A percentile compares a stretch with the other conserved stretches of the same genome.
Conservation (phyloP, 2,888 invertebrate genomes). For the Oscheius myriophilus region DNA sequence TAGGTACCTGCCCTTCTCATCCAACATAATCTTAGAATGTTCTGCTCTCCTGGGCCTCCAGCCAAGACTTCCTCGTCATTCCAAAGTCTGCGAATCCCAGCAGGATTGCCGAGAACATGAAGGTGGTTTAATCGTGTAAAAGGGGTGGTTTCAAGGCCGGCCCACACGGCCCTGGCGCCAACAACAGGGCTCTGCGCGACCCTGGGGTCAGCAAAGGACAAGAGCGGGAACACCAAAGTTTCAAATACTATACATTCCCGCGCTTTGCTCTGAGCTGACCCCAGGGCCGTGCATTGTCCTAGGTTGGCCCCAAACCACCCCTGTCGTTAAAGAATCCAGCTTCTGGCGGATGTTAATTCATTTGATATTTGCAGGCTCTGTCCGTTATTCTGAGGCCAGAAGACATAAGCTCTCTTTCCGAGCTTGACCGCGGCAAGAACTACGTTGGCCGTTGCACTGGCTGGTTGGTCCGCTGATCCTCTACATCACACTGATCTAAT, state of each 20-base stretch:
- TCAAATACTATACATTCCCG: no score
- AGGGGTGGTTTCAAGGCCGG: no score
- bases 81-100: conserved; percentile 43
- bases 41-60: conserved; percentile 81
- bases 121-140: not conserved
- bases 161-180: no score
- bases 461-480: conserved; percentile 38
- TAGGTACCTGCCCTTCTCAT: not conserved
- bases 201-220: no score
- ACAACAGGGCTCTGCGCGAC: no score
- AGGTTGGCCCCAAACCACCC: no score
- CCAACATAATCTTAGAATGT: conserved; percentile 25
- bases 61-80: conserved; percentile 77
- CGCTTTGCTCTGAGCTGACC: no score
- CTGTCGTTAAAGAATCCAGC: no score
- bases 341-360: no score
- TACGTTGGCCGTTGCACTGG: conserved; percentile 45
- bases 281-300: no score
- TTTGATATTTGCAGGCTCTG: not conserved
- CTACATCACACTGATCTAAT: not conserved
- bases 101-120: conserved; percentile 34
- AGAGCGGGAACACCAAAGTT: no score
- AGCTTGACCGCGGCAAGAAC: conserved; percentile 33
- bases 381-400: conserved; percentile 14
- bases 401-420: conserved; percentile 30